These are phyloP conservation scores for Gymnarchus niloticus DNA, from an alignment of 2,113 vertebrate genomes.

Conservation along the genomic window DNA sequence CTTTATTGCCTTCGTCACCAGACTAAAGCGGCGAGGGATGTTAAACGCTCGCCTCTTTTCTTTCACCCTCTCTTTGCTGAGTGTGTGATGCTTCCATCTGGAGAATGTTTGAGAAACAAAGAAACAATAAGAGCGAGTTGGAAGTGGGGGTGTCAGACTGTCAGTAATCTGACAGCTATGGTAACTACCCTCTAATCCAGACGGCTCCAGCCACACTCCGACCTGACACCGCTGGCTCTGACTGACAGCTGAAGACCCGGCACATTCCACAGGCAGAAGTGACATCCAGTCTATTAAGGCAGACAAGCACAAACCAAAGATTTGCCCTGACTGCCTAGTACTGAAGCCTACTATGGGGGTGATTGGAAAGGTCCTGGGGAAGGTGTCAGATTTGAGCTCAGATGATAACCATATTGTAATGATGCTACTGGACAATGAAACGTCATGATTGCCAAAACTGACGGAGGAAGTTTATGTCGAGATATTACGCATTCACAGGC, in stretches of 20 bases:
- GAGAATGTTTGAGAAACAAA: constrained; percentile 83
- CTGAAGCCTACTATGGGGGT: constrained; percentile 92
- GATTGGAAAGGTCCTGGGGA: constrained; percentile 96
- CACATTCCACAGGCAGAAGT: constrained; percentile 96
- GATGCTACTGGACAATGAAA: constrained; percentile 95
- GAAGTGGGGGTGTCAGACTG: constrained; percentile 96
- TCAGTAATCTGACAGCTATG: constrained; percentile 99
- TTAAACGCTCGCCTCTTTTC: constrained; percentile 57
- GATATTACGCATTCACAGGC: constrained; percentile 60
- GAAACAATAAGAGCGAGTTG: constrained; percentile 91
- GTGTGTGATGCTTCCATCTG: constrained; percentile 70
- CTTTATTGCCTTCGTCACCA: constrained; percentile 55
- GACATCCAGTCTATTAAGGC: constrained; percentile 99
- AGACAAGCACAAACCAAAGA: constrained; percentile 99
- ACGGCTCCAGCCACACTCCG: constrained; percentile 92
- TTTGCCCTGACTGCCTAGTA: constrained; percentile 94
- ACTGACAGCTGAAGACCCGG: constrained; percentile 99
- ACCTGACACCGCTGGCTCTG: constrained; percentile 91
- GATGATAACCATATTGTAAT: constrained; percentile 99
- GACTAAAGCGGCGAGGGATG: constrained; percentile 62
- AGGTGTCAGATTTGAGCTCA: constrained; percentile 95
- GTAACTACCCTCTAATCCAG: constrained; percentile 99
- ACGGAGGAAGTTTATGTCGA: constrained; percentile 72
- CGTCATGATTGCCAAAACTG: constrained; percentile 83
- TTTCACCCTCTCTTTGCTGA: constrained; percentile 44